These are phyloP conservation scores for Caenorhabditis imperialis DNA, from an alignment of 2,888 invertebrate species.

Conservation along the genomic window DNA sequence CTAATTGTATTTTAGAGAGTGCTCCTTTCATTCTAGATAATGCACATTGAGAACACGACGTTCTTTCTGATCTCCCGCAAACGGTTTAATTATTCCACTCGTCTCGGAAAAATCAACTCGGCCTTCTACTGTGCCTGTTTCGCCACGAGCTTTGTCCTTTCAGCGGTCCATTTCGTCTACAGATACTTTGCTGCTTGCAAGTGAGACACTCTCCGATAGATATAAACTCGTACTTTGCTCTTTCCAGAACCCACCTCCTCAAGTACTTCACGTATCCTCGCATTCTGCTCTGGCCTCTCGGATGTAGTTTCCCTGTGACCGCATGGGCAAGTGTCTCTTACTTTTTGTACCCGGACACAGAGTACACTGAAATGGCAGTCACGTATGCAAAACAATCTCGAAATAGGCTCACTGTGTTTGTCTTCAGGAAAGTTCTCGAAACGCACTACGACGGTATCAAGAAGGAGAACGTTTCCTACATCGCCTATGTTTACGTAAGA, in stretches of 20 bases:
- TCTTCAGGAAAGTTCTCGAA: conserved; percentile 27
- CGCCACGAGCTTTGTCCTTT: conserved; percentile 38
- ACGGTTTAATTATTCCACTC: conserved; percentile 27
- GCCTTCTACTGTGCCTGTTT: conserved; percentile 42
- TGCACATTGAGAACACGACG: conserved; percentile 42
- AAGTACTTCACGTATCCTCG: conserved; percentile 17
- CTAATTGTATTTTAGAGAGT: neutral
- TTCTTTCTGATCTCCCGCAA: conserved; percentile 45
- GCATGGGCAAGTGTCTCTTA: conserved; percentile 51
- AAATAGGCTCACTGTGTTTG: neutral
- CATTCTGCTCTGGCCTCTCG: conserved; percentile 37
- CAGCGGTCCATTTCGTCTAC: conserved; percentile 35
- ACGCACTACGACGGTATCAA: conserved; percentile 39
- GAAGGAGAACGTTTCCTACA: conserved; percentile 42
- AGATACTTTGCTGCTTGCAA: conserved; percentile 50
- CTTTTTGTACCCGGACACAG: conserved; percentile 47
- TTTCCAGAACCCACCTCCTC: conserved; percentile 35
- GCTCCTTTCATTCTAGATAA: conserved; percentile 19
- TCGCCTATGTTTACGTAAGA: conserved; percentile 44
- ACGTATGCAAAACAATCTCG: conserved; percentile 4
- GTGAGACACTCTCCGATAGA: conserved; percentile 2
- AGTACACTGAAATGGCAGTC: conserved; percentile 40
- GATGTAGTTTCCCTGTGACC: conserved; percentile 29
- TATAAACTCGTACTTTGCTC: too few relatives aligned
- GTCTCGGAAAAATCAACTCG: conserved; percentile 40